A percentile compares a stretch with the other conserved stretches of the same genome.
These are phyloP conservation scores for Aphidius colemani DNA, from an alignment of 2,888 invertebrate species.

Conservation along the genomic window DNA sequence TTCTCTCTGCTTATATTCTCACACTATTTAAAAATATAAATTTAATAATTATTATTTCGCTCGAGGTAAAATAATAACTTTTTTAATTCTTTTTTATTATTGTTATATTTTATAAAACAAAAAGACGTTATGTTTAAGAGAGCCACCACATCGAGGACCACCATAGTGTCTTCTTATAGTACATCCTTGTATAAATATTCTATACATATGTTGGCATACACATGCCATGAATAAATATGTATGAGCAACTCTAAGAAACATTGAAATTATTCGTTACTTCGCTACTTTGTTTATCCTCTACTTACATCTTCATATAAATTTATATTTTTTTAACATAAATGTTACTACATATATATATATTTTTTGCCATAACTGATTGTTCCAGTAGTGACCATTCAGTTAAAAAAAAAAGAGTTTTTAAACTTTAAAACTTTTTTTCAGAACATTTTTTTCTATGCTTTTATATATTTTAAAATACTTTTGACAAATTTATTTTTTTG, in stretches of 20 bases:
- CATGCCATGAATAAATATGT: slow-evolving; percentile 46
- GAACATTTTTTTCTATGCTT: slow-evolving; percentile 5
- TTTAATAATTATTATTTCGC: too few relatives aligned
- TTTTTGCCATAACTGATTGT: slow-evolving; percentile 30
- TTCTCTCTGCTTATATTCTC: too few relatives aligned
- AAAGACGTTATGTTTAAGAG: slow-evolving; percentile 25
- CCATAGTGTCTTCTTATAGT: slow-evolving; percentile 26
- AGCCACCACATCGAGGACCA: slow-evolving; percentile 35
- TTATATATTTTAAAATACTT: slow-evolving; percentile 4
- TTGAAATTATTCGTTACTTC: slow-evolving; percentile 45
- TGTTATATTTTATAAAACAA: not conserved
- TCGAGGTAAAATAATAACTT: too few relatives aligned
- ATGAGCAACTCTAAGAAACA: slow-evolving; percentile 37
- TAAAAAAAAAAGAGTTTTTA: not conserved
- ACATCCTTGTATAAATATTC: slow-evolving; percentile 36
- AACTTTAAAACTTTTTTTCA: not conserved
- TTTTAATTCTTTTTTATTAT: too few relatives aligned
- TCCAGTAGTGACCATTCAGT: slow-evolving; percentile 27
- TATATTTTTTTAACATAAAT: too few relatives aligned
- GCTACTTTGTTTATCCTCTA: too few relatives aligned
- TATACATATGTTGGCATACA: slow-evolving; percentile 34
- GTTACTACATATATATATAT: slow-evolving; percentile 35
- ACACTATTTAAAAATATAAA: too few relatives aligned
- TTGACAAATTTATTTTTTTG: slow-evolving; percentile 10
- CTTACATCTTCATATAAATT: too few relatives aligned